These are phyloP conservation scores for Falco berigora DNA, from an alignment of 2,797 vertebrate genomes.

Conservation along the genomic window DNA sequence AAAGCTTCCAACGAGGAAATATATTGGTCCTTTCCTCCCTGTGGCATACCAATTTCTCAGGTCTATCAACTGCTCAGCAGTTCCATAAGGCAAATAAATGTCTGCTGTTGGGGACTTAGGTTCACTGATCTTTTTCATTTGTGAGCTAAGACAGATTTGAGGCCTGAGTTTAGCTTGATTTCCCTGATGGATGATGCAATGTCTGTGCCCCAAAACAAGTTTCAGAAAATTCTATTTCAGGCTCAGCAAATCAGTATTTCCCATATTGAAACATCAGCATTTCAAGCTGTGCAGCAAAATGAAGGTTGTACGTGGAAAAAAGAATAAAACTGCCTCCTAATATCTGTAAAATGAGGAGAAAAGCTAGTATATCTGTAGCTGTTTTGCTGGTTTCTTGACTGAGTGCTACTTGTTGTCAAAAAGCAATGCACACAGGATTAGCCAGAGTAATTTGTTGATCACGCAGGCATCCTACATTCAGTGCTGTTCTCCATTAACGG, in stretches of 20 bases:
- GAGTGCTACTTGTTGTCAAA: neutral
- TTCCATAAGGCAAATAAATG: slow-evolving; percentile 9
- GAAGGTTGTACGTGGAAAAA: neutral
- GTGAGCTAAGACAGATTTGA: neutral
- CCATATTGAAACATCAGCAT: neutral
- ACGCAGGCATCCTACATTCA: neutral
- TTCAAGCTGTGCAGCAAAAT: slow-evolving; percentile 1
- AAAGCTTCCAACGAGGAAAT: slow-evolving; percentile 1
- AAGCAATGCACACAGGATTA: neutral
- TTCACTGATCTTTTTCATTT: neutral
- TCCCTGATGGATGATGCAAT: neutral
- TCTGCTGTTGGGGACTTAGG: neutral
- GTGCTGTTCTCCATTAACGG: neutral
- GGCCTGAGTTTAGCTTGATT: slow-evolving; percentile 5
- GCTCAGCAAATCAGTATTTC: neutral
- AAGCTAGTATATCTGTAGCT: neutral
- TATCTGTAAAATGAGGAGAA: neutral
- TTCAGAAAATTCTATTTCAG: neutral
- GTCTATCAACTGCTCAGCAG: neutral
- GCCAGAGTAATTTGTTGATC: neutral
- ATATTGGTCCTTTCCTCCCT: neutral
- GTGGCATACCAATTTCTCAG: slow-evolving; percentile 7
- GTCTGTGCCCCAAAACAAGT: neutral
- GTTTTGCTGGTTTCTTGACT: neutral
- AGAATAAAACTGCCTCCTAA: neutral